phyloP scores from a whole-genome alignment of 2,797 vertebrate species.

The Coluber constrictor region DNA sequence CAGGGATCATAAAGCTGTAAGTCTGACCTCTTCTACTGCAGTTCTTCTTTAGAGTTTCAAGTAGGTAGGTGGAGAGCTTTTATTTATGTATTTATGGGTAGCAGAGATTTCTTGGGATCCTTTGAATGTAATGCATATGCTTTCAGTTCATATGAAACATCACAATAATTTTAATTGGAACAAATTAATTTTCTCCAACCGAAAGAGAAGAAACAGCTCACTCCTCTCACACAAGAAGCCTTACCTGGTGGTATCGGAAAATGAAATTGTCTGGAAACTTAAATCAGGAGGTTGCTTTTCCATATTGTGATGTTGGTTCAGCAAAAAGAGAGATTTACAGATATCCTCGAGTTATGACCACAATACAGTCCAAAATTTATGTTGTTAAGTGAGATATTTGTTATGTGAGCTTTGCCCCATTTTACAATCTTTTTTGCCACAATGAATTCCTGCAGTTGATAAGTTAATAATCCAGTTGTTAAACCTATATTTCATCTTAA shows the following conservation, averaged over 20 bases:
- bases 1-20: neutral
- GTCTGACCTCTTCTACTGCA: neutral
- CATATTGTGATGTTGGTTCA: neutral
- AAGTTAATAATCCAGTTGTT: neutral
- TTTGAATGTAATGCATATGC: neutral
- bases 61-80: neutral
- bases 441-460: neutral
- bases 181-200: neutral
- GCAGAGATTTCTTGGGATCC: neutral
- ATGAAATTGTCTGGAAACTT: neutral
- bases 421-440: neutral
- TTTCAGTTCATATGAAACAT: neutral
- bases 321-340: neutral
- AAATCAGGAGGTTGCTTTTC: neutral
- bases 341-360: neutral
- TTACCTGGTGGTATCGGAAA: neutral
- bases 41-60: neutral
- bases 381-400: neutral
- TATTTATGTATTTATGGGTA: neutral
- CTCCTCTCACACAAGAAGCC: neutral
- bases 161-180: neutral
- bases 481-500: neutral
- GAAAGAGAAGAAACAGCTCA: neutral
- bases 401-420: neutral
- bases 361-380: neutral